These are phyloP conservation scores for Geophilus truncorum DNA, from an alignment of 2,888 invertebrate species.

Conservation along the genomic window DNA sequence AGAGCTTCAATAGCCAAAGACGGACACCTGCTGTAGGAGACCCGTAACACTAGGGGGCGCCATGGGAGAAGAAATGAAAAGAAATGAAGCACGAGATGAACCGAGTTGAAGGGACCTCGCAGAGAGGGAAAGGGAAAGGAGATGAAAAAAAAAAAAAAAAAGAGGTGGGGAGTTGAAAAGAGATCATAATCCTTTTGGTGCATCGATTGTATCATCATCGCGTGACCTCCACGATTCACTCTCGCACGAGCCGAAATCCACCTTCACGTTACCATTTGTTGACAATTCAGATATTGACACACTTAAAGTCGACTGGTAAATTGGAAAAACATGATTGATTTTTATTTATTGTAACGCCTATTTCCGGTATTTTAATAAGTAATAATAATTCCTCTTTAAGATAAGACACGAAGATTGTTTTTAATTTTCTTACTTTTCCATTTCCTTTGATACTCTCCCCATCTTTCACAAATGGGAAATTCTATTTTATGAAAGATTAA, in stretches of 20 bases:
- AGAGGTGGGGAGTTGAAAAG: background rate
- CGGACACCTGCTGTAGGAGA: conserved; percentile 29
- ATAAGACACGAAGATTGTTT: too few species aligned
- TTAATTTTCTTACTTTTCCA: background rate
- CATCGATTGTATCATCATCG: conserved; percentile 13
- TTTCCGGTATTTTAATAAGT: too few species aligned
- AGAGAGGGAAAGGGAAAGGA: background rate
- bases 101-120: background rate
- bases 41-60: background rate
- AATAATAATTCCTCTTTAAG: too few species aligned
- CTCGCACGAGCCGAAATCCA: background rate
- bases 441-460: background rate
- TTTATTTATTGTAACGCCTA: background rate
- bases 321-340: background rate
- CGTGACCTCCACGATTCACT: background rate
- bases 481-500: conserved; percentile 24
- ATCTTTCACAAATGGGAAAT: conserved; percentile 18
- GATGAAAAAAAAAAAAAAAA: background rate
- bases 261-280: background rate
- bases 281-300: background rate
- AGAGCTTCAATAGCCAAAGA: background rate
- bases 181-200: conserved; percentile 10
- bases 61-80: conserved; percentile 26
- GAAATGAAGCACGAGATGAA: conserved; percentile 4
- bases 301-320: background rate